These are phyloP conservation scores for Setipinna tenuifilis DNA, from an alignment of 2,797 vertebrate species.

Conservation along the genomic window DNA sequence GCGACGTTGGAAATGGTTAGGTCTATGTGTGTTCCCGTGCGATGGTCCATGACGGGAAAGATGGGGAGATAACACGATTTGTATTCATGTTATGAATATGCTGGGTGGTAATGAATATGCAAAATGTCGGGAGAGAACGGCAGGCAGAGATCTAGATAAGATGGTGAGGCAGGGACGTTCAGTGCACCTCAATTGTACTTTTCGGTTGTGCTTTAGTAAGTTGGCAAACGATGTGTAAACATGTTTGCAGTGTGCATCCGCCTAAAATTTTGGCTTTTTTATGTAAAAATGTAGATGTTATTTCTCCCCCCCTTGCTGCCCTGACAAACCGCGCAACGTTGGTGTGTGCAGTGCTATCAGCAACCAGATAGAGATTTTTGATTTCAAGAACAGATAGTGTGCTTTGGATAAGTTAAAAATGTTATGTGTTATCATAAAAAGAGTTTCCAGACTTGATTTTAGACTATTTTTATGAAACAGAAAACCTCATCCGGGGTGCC, in stretches of 20 bases:
- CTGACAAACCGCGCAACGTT: constrained; percentile 42
- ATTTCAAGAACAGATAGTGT: background rate
- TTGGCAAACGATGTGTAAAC: background rate
- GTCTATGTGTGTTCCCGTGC: constrained; percentile 51
- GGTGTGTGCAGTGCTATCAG: constrained; percentile 30
- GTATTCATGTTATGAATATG: constrained; percentile 77
- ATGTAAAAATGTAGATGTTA: background rate
- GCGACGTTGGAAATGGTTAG: background rate
- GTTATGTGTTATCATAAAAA: background rate
- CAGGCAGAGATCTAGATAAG: constrained; percentile 62
- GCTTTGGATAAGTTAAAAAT: background rate
- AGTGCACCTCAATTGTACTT: background rate
- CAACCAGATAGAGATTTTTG: constrained; percentile 13
- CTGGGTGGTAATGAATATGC: constrained; percentile 76
- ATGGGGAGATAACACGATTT: constrained; percentile 65
- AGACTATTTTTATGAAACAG: background rate
- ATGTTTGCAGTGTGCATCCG: background rate
- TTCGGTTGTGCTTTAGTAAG: background rate
- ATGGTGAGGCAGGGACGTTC: background rate
- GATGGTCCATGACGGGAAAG: constrained; percentile 49
- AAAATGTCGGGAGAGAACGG: constrained; percentile 67
- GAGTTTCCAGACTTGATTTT: background rate
- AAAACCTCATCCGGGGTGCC: constrained; percentile 27
- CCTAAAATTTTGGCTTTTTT: constrained; percentile 16
- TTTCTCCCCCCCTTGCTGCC: background rate